Evolutionary conservation across 2,113 vertebrate species (phyloP), one percentile per base, ranked within the genome.

Genomic region (Catagonus wagneri): DNA sequence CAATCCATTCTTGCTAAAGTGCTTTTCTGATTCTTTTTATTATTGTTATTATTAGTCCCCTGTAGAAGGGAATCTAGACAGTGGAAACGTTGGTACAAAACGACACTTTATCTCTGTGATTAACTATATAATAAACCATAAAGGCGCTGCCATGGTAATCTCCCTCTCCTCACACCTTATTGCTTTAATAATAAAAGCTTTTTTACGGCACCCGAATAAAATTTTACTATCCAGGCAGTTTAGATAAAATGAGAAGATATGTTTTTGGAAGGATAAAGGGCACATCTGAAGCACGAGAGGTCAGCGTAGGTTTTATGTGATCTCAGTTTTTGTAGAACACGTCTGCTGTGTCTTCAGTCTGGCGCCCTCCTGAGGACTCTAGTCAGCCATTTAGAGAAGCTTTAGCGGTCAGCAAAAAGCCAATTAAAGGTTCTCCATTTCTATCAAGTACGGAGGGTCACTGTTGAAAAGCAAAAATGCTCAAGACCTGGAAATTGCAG

Each of bases 191-290:
- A 97, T 98, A 90, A 93, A 97, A 96, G 69, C 94, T 76, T 15
- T 95, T 97, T 98, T 97, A 94, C 97, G 90, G 74, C 91, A 91
- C 90, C 27, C 74, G 83, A 97, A 97, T 69, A 97, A 98, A 98
- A 97, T 75, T 76, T 90, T 96, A 92, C 39, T 79, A 20, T 61
- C 56, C 83, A 94, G 65, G 65, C 36, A 85, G 84, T 97, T 97
- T 83, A 95, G 66, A 76, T 74, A 76, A 97, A 96, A 96, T 78
- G 84, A 81, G 90, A 96, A 78, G 74, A 94, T 87, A 76, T 93
- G 34, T 68, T 98, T 93, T 63, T 72, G 92, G 87, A 68, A 68
- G 27, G 34, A 61, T 34, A 93, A 84, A 97, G 72, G 71, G 44
- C 15, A 60, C 3, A 1, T 23, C 27, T 69, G 81, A 80, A 95